Conservation (phyloP, 64 coral and sea anemone genomes). For the Exaiptasia diaphana region DNA sequence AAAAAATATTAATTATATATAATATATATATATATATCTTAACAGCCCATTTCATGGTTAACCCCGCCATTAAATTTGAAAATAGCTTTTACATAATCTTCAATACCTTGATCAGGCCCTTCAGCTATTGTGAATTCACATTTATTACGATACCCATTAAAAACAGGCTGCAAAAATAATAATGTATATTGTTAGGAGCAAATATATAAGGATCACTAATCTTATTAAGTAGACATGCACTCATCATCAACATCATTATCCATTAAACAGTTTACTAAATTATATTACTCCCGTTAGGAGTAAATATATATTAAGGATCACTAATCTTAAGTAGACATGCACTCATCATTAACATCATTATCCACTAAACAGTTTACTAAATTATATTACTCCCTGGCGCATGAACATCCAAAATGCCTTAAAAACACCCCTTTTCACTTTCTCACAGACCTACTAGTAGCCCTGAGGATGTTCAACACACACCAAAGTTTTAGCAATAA, state of each 20-base stretch:
- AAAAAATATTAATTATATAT: not conserved
- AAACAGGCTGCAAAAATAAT: constrained; percentile 73
- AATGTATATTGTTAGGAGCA: not conserved
- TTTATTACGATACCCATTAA: constrained; percentile 99
- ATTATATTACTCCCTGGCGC: too few relatives aligned
- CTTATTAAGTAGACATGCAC: constrained; percentile 62
- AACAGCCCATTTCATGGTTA: too few relatives aligned
- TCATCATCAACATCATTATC: constrained; percentile 48
- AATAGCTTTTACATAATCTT: too few relatives aligned
- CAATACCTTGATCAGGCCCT: constrained; percentile 94
- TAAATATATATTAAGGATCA: not conserved
- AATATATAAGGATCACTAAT: not conserved
- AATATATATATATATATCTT: not conserved
- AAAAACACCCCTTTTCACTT: too few relatives aligned
- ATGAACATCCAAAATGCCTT: too few relatives aligned
- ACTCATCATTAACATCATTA: constrained; percentile 63
- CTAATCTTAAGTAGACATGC: constrained; percentile 62
- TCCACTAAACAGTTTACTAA: constrained; percentile 56
- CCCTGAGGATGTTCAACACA: too few relatives aligned
- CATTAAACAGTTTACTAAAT: constrained; percentile 51
- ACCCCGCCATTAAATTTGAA: too few relatives aligned
- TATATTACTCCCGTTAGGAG: not conserved
- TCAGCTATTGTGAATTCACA: constrained; percentile 97
- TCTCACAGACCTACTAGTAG: too few relatives aligned
- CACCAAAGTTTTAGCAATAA: too few relatives aligned